Percentiles rank a stretch among this genome's conserved stretches.
These are phyloP conservation scores for Clavelina lepadiformis DNA, from an alignment of 23 tunicate genomes.

Conservation along the genomic window DNA sequence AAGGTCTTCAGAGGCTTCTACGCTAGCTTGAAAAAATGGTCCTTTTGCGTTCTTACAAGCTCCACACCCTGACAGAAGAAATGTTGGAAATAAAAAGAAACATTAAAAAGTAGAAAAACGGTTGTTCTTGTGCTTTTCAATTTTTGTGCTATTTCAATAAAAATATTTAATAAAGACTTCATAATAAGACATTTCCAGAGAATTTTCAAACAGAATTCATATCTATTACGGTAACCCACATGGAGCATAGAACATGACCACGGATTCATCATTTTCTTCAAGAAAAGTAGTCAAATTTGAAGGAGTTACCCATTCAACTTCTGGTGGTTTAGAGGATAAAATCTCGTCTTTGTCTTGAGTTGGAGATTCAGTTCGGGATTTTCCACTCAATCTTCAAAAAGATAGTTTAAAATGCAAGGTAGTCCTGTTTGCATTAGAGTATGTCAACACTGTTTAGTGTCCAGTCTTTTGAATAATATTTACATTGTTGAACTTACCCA, in stretches of 20 bases:
- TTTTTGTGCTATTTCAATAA: not conserved
- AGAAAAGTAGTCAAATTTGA: slow-evolving; percentile 34
- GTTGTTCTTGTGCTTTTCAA: not conserved
- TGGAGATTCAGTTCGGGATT: not conserved
- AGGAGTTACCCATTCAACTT: slow-evolving; percentile 37
- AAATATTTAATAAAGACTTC: no score
- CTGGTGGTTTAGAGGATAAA: slow-evolving; percentile 26
- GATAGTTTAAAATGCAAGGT: not conserved
- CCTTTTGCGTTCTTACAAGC: slow-evolving; percentile 75
- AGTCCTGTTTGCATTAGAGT: not conserved
- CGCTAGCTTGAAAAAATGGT: slow-evolving; percentile 67
- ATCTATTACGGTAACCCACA: slow-evolving; percentile 21
- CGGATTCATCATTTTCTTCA: slow-evolving; percentile 18
- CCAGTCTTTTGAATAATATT: no score
- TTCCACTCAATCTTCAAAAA: not conserved
- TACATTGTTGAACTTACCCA: slow-evolving; percentile 20
- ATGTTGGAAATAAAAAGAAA: not conserved
- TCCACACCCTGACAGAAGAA: slow-evolving; percentile 55
- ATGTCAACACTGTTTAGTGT: no score
- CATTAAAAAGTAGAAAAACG: slow-evolving; percentile 1
- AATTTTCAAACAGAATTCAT: not conserved
- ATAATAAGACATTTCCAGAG: no score
- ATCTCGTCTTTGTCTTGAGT: slow-evolving; percentile 21
- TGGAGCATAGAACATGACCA: slow-evolving; percentile 92
- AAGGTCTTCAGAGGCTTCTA: slow-evolving; percentile 58